phyloP scores from a whole-genome alignment of 2,113 vertebrate species.

The Rhombomys opimus region DNA sequence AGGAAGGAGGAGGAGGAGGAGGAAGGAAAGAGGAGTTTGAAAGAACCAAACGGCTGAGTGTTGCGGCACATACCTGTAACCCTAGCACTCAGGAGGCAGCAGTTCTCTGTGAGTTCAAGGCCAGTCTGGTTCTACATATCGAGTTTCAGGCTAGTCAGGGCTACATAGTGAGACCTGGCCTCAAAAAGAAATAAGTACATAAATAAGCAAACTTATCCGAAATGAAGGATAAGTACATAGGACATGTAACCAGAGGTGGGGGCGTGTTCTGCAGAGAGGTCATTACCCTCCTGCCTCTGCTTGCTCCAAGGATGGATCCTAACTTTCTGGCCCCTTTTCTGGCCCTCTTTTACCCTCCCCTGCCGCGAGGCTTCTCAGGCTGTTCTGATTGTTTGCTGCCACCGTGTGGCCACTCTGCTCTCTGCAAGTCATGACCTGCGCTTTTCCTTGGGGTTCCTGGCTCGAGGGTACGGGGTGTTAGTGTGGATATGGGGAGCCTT shows the following conservation, averaged over 20 bases:
- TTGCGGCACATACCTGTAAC: not conserved
- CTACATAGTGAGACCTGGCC: not conserved
- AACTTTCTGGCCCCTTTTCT: not conserved
- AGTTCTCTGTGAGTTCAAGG: not conserved
- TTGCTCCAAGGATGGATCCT: not conserved
- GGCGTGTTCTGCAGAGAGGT: not conserved
- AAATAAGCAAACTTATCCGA: not conserved
- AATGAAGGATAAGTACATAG: not conserved
- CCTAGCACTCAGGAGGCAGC: not conserved
- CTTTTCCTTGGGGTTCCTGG: not conserved
- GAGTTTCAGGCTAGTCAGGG: not conserved
- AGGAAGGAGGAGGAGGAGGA: not conserved
- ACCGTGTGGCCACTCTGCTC: conserved; percentile 11
- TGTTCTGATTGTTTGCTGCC: conserved; percentile 63
- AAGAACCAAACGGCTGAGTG: not conserved
- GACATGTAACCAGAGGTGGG: not conserved
- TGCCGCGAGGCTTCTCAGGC: not conserved
- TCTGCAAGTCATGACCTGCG: not conserved
- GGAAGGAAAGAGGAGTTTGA: not conserved
- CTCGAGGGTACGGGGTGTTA: not conserved
- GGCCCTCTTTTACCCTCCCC: too few species aligned
- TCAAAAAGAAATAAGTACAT: not conserved
- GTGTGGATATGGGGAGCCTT: not conserved
- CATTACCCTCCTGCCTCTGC: not conserved
- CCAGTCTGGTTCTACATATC: not conserved